Evolutionary conservation across 2,797 vertebrate genomes (phyloP).

Genomic region (Tamandua tetradactyla): DNA sequence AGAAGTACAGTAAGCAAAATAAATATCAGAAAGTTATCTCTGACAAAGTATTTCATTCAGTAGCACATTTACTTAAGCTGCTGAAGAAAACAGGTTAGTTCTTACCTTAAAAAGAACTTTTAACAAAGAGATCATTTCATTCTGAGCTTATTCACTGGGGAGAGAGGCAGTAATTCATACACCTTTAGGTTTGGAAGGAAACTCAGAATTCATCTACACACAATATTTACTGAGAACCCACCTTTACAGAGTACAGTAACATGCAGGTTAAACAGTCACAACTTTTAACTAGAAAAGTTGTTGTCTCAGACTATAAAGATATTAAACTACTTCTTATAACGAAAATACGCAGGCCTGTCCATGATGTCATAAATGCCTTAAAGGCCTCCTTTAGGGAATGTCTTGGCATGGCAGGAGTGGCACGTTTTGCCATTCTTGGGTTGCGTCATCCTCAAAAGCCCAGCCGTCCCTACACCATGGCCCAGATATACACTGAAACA

Average conservation of each 20-base stretch:
- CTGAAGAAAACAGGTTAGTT: conserved; percentile 2
- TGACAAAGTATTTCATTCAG: background rate
- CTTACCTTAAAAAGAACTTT: background rate
- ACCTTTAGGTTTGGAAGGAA: background rate
- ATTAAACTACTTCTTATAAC: background rate
- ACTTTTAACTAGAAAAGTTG: background rate
- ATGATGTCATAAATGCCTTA: background rate
- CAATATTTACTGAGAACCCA: background rate
- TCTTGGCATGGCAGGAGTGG: background rate
- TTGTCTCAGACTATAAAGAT: background rate
- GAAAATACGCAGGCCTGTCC: background rate
- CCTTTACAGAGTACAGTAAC: background rate
- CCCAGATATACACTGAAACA: background rate
- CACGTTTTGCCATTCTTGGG: background rate
- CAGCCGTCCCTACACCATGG: background rate
- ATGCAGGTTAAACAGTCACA: background rate
- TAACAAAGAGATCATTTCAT: background rate
- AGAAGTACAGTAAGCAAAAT: background rate
- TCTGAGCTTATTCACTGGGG: background rate
- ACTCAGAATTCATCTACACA: background rate
- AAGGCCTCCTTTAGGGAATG: background rate
- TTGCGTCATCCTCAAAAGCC: background rate
- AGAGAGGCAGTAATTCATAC: background rate
- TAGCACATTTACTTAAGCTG: background rate
- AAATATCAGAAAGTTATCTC: conserved; percentile 41